phyloP scores from a whole-genome alignment of 2,113 vertebrate genomes.

The Centropus unirufus region DNA sequence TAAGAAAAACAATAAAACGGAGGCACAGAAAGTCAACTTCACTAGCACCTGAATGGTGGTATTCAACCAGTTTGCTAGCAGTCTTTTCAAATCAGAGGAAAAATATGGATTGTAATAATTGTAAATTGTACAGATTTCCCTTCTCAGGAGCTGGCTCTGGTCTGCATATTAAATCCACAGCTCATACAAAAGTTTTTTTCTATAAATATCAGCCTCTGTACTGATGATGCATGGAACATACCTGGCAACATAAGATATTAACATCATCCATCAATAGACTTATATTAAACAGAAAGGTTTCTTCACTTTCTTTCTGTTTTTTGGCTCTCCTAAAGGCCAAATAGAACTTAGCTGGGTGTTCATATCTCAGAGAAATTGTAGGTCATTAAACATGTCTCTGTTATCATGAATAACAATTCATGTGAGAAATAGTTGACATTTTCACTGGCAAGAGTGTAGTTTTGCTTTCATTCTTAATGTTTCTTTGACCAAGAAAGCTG shows the following conservation, averaged over 20 bases:
- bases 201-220: neutral
- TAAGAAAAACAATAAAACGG: neutral
- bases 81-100: neutral
- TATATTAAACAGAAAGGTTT: constrained; percentile 9
- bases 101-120: neutral
- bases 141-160: neutral
- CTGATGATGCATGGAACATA: neutral
- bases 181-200: neutral
- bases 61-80: neutral
- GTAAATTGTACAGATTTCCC: neutral
- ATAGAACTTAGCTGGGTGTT: neutral
- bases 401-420: neutral
- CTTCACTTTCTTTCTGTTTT: neutral
- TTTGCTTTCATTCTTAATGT: neutral
- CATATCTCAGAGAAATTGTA: neutral
- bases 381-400: neutral
- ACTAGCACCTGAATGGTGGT: neutral
- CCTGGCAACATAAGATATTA: neutral
- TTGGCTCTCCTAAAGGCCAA: constrained; percentile 6
- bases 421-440: constrained; percentile 18
- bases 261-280: neutral
- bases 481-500: neutral
- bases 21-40: neutral
- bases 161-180: constrained; percentile 6
- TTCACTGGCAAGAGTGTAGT: neutral